Conservation (phyloP, 1,140 invertebrate genomes). For the Onthophagus taurus region DNA sequence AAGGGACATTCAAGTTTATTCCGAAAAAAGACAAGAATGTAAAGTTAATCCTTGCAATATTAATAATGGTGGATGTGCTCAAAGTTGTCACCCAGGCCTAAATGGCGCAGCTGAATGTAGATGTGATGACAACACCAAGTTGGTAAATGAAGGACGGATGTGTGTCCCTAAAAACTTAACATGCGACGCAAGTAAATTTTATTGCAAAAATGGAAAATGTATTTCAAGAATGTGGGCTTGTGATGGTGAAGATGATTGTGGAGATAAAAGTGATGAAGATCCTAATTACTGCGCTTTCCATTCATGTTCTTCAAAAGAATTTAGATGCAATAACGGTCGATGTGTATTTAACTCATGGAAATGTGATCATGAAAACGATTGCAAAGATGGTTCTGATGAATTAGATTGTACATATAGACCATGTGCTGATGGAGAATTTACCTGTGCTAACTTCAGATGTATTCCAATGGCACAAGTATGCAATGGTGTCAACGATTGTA, state of each 20-base stretch:
- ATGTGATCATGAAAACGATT: constrained; percentile 92
- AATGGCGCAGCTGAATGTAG: constrained; percentile 79
- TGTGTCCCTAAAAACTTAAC: constrained; percentile 80
- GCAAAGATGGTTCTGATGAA: constrained; percentile 88
- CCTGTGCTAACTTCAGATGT: constrained; percentile 83
- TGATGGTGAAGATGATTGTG: constrained; percentile 91
- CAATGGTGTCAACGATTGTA: constrained; percentile 90
- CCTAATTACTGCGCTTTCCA: constrained; percentile 87
- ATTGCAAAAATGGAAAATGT: constrained; percentile 89
- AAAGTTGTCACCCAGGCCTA: constrained; percentile 83
- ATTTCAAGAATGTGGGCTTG: constrained; percentile 94
- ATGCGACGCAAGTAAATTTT: constrained; percentile 84
- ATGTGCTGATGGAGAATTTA: constrained; percentile 88
- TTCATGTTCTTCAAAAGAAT: constrained; percentile 86
- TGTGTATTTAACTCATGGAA: constrained; percentile 95
- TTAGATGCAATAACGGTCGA: constrained; percentile 86
- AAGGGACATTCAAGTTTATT: constrained; percentile 84
- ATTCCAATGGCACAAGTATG: constrained; percentile 76
- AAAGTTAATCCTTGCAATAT: constrained; percentile 76
- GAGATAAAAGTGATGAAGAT: constrained; percentile 91
- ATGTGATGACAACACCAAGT: constrained; percentile 74
- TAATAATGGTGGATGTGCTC: constrained; percentile 92
- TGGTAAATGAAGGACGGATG: constrained; percentile 89
- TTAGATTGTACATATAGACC: constrained; percentile 81
- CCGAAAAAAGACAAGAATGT: constrained; percentile 69